Conservation (phyloP, 1,140 invertebrate genomes). For the Drosophila arawakana region DNA sequence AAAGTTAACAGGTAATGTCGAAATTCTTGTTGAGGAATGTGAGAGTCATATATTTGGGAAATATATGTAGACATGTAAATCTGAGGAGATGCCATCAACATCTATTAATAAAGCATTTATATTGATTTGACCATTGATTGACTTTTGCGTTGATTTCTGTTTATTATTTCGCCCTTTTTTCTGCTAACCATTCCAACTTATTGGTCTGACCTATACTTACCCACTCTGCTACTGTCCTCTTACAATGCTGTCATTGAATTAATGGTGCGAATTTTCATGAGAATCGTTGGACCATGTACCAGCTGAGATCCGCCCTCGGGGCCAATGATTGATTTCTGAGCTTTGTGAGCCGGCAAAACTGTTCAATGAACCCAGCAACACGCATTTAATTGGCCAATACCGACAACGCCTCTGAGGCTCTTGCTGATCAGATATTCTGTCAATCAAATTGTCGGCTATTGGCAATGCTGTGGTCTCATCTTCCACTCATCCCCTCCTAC, state of each 20-base stretch:
- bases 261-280: conserved; percentile 80
- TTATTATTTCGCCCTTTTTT: conserved; percentile 74
- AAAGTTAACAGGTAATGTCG: conserved; percentile 23
- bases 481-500: background rate
- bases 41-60: background rate
- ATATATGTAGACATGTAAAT: conserved; percentile 5
- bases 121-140: conserved; percentile 80
- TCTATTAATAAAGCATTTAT: conserved; percentile 72
- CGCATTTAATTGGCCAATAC: conserved; percentile 68
- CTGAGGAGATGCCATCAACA: conserved; percentile 13
- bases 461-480: conserved; percentile 15
- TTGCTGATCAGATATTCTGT: conserved; percentile 56
- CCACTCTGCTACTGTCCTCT: background rate
- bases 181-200: conserved; percentile 38
- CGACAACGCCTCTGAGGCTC: conserved; percentile 34
- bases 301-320: conserved; percentile 10
- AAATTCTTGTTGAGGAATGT: background rate
- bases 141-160: conserved; percentile 77
- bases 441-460: conserved; percentile 65
- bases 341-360: conserved; percentile 53
- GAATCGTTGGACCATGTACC: conserved; percentile 46
- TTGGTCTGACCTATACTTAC: conserved; percentile 24
- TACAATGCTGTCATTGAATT: conserved; percentile 67
- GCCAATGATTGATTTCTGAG: conserved; percentile 66
- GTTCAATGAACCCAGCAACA: conserved; percentile 75